Evolutionary conservation across 2,888 invertebrate genomes (phyloP), one percentile per base, ranked within the genome.

Genomic region (Aplocera efformata): DNA sequence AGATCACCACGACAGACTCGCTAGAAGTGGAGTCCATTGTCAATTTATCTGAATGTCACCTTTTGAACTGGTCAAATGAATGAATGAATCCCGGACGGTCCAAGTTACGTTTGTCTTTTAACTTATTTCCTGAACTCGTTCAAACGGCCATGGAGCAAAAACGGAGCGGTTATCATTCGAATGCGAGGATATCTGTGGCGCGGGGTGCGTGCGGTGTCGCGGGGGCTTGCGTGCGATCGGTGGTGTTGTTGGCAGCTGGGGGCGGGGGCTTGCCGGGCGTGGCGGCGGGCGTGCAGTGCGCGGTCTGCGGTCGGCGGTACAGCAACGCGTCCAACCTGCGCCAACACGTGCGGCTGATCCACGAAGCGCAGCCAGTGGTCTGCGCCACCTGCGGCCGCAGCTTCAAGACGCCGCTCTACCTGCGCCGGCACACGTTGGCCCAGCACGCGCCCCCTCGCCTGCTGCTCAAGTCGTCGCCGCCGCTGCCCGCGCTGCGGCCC

Each of bases 361-460:
- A 93, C 85, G 90, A 91, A 78, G 91, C 92, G 65, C 90, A 91
- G 74, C 92, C 92, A 85, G 91, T 91, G 58, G 90, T 90, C 70
- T 93, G 93, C 85, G 89, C 88, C 70, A 90, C 91, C 50, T 93
- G 93, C 86, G 92, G 92, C 58, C 92, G 92, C 79, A 90, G 90
- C 77, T 92, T 92, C 90, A 93, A 93, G 90, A 93, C 93, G 65
- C 92, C 92, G 81, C 92, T 93, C 74, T 93, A 93, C 82, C 89
- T 93, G 73, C 92, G 92, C 73, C 92, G 93, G 72, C 93, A 93
- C 88, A 92, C 92, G 78, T 90, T 93, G 64, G 92, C 93, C 82
- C 92, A 92, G 64, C 93, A 93, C 80, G 75, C 79, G 64, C 62
- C 69, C 90, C 74, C 75, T 61, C 68, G 66, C 61, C 56, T 48